Base-by-base conservation (phyloP, 92 coral and sea anemone genomes). In the Epizoanthus stellaris region DNA sequence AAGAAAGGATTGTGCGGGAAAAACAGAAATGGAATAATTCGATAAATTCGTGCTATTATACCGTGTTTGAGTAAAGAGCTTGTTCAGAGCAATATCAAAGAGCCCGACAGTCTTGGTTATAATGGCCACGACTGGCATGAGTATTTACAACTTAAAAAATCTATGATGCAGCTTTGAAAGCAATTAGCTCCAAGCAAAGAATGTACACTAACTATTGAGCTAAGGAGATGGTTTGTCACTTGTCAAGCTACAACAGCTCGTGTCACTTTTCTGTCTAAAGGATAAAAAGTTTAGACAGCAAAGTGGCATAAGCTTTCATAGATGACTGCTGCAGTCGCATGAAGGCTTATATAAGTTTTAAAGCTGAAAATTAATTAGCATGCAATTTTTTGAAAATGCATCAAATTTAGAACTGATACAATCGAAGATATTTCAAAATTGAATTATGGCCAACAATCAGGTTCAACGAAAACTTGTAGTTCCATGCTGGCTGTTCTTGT, bases 391-490 rank as follows among this genome's bases (percentile, higher is more conserved):
- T 42, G 61, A 79, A 42, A n/a, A 39, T 79, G 83, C 47, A 54
- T 23, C 15, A 79, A 63, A n/a, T 9, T 45, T 43, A 79, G 19
- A 62, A 63, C 52, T 30, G 83, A 79, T 62, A 63, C 72, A 79
- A 79, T 62, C 67, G 10, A 36, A 70, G 60, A 39, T 47, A 63
- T 58, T 79, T 43, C 11, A 40, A 79, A 79, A 62, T 79, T 79
- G 72, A 79, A n/a, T 63, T 16, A 79, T 6, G 21, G 10, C n/a
- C 21, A 47, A 79, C 72, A 79, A 79, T 79, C 40, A 39, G 10
- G 45, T 38, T 21, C 20, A 62, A 63, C 39, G 61, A 62, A 79
- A 62, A 63, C 83, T 61, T 16, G 67, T 20, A 11, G 58, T 16
- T 23, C 54, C 58, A 39, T 60, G 70, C 82, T 39, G 82, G 14